phyloP scores from a whole-genome alignment of 2,113 vertebrate genomes.

The Dicrurus megarhynchus region DNA sequence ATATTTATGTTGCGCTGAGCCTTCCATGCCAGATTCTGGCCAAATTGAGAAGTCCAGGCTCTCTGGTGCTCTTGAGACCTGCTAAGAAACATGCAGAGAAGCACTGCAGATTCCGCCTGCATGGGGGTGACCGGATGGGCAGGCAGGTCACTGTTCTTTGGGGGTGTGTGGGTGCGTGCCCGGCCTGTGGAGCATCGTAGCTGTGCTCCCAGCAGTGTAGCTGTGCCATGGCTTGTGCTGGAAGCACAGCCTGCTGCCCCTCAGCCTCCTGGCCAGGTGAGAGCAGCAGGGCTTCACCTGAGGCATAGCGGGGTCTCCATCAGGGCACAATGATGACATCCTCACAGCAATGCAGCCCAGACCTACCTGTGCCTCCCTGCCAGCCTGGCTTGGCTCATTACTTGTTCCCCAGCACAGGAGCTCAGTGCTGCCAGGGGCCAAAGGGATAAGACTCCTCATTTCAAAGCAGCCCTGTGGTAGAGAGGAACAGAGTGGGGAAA shows the following conservation, averaged over 20 bases:
- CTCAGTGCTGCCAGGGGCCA: neutral
- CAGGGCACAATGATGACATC: accelerated
- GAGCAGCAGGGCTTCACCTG: neutral
- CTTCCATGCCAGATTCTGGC: neutral
- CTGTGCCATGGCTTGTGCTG: neutral
- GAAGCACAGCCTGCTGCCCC: neutral
- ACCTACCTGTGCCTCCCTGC: neutral
- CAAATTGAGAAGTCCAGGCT: neutral
- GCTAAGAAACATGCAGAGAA: neutral
- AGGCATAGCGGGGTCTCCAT: neutral
- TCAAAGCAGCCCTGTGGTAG: neutral
- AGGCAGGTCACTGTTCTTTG: neutral
- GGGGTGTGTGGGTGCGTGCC: neutral
- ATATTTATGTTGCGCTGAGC: neutral
- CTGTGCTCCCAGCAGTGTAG: accelerated
- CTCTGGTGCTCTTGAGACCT: neutral
- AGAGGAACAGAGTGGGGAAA: neutral
- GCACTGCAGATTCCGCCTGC: neutral
- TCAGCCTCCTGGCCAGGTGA: neutral
- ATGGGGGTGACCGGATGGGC: neutral
- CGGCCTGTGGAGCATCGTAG: accelerated
- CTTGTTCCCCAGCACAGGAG: neutral
- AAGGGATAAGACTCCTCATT: neutral
- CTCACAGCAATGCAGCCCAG: neutral
- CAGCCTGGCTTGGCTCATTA: neutral